These are phyloP conservation scores for Oryzaephilus surinamensis DNA, from an alignment of 1,140 invertebrate species.

Conservation along the genomic window DNA sequence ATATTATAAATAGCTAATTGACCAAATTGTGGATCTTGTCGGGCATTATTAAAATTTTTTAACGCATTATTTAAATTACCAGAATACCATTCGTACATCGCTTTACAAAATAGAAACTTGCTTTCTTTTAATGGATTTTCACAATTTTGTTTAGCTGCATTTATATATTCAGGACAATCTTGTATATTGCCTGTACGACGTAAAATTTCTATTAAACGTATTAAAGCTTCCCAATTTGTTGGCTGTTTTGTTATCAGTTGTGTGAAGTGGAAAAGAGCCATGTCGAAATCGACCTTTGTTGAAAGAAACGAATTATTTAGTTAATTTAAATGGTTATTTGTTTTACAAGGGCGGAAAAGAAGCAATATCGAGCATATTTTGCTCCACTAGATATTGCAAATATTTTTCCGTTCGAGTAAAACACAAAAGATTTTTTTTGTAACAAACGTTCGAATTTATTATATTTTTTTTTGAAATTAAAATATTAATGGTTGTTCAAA, in stretches of 20 bases:
- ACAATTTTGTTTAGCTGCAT: conserved; percentile 54
- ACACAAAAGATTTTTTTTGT: no score
- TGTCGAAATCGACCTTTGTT: conserved; percentile 87
- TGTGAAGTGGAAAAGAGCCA: conserved; percentile 83
- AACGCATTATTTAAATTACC: conserved; percentile 51
- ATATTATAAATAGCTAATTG: conserved; percentile 71
- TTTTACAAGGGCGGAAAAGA: no score
- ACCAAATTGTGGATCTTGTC: conserved; percentile 54
- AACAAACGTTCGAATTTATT: no score
- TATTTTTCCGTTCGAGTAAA: no score
- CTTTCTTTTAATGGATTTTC: conserved; percentile 42
- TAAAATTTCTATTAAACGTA: conserved; percentile 77
- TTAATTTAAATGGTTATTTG: no score
- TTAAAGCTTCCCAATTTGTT: conserved; percentile 70
- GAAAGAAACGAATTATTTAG: no score
- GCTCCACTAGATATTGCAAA: no score
- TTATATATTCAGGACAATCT: conserved; percentile 64
- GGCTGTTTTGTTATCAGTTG: conserved; percentile 71
- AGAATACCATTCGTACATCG: conserved; percentile 79
- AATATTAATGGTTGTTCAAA: no score
- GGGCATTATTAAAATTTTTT: conserved; percentile 49
- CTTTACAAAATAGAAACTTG: conserved; percentile 61
- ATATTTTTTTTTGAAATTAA: no score
- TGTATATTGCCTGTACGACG: conserved; percentile 74
- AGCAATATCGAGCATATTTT: no score